Conservation (phyloP, 2,113 vertebrate species). For the Anoura caudifer region DNA sequence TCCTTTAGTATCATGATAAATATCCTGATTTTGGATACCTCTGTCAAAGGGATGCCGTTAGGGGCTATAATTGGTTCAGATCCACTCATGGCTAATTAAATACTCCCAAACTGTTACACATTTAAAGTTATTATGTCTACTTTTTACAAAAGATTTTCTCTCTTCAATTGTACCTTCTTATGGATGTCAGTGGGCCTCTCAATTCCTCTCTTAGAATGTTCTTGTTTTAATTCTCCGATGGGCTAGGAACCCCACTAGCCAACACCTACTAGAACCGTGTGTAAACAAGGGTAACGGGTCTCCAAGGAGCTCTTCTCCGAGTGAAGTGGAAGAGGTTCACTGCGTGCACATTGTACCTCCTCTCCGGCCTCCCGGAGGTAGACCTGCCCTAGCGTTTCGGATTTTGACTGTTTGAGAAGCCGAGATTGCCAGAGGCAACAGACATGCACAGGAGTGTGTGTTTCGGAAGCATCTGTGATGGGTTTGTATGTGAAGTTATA, state of each 20-base stretch:
- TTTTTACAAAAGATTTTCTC: background rate
- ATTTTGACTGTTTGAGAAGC: background rate
- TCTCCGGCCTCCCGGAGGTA: background rate
- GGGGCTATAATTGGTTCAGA: background rate
- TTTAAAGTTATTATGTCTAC: background rate
- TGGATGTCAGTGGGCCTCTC: background rate
- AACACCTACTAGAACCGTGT: background rate
- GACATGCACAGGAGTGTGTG: background rate
- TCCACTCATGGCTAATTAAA: background rate
- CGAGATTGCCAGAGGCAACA: background rate
- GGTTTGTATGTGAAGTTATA: background rate
- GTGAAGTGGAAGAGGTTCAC: background rate
- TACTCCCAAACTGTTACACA: background rate
- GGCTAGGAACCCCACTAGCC: background rate
- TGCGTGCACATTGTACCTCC: accelerated
- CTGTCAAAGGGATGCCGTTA: background rate
- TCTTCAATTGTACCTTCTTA: background rate
- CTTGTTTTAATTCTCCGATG: background rate
- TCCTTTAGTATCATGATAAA: background rate
- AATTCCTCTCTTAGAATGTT: background rate
- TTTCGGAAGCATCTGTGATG: background rate
- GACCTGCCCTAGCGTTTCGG: background rate
- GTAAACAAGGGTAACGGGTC: background rate
- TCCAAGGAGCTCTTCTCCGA: background rate
- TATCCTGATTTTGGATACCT: background rate